phyloP scores from a whole-genome alignment of 2,888 invertebrate species.

The Bursaphelenchus okinawaensis region DNA sequence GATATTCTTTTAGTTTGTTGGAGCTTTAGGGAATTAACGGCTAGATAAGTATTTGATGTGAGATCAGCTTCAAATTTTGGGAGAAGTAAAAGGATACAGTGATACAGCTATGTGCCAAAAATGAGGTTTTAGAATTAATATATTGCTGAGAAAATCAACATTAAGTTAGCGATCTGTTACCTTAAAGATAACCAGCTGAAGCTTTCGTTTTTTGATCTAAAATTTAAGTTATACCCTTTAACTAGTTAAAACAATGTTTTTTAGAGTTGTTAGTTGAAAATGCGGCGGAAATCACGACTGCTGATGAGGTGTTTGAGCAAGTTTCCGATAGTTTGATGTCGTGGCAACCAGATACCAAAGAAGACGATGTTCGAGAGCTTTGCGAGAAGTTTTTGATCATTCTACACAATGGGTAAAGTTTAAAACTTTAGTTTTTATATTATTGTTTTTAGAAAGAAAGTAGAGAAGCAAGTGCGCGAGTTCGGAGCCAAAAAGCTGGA shows the following conservation, averaged over 20 bases:
- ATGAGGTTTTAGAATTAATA: too few species aligned
- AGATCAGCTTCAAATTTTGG: too few species aligned
- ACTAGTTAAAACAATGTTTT: too few species aligned
- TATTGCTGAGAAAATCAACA: too few species aligned
- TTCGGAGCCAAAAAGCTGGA: slow-evolving; percentile 43
- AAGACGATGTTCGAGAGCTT: slow-evolving; percentile 34
- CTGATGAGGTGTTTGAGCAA: slow-evolving; percentile 50
- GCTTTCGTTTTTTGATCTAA: too few species aligned
- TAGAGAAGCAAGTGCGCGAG: not conserved
- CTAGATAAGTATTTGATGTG: too few species aligned
- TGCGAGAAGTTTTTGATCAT: slow-evolving; percentile 44
- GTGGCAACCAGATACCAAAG: slow-evolving; percentile 14
- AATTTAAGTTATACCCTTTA: too few species aligned
- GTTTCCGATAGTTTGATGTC: slow-evolving; percentile 50
- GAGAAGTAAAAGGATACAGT: too few species aligned
- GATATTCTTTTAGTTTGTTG: too few species aligned
- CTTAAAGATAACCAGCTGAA: too few species aligned
- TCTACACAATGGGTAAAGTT: slow-evolving; percentile 46
- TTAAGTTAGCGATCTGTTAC: too few species aligned
- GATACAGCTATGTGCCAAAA: too few species aligned
- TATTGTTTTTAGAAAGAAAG: slow-evolving; percentile 22
- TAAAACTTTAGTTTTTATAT: slow-evolving; percentile 5
- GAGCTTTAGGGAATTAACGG: not conserved
- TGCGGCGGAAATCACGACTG: slow-evolving; percentile 42
- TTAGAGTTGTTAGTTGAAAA: slow-evolving; percentile 47